phyloP scores from a whole-genome alignment of 1,140 invertebrate genomes.

The Pomacea maculata region DNA sequence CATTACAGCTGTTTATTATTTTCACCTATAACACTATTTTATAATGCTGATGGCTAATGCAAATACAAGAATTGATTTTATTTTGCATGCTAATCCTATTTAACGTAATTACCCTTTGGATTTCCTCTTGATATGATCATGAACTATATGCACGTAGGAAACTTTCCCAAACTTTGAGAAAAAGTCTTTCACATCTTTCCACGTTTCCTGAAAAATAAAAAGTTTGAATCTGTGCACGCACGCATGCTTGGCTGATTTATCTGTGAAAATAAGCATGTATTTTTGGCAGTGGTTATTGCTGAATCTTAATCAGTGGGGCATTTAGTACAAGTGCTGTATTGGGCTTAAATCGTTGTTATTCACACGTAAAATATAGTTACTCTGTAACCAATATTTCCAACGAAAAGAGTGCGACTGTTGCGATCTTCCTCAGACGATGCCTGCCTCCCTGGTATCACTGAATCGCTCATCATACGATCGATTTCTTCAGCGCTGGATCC shows the following conservation, averaged over 20 bases:
- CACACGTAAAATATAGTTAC: background rate
- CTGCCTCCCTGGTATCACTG: no score
- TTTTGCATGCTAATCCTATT: no score
- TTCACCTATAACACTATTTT: no score
- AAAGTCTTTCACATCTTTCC: constrained; percentile 2
- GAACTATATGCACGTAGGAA: background rate
- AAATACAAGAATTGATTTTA: no score
- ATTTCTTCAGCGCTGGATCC: background rate
- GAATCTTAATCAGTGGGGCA: no score
- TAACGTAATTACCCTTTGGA: background rate
- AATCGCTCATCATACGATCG: background rate
- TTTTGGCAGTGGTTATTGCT: no score
- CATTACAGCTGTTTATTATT: background rate
- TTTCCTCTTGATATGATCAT: background rate
- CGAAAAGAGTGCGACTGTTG: background rate
- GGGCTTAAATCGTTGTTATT: no score
- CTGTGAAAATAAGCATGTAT: no score
- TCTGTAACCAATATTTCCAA: constrained; percentile 15
- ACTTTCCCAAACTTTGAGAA: constrained; percentile 10
- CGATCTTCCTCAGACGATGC: background rate
- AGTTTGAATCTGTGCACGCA: background rate
- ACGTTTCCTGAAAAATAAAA: background rate
- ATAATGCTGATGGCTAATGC: no score
- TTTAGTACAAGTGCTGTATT: no score
- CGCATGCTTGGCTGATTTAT: no score